These are phyloP conservation scores for Pachliopta kotzebuea DNA, from an alignment of 2,888 invertebrate species.

Conservation along the genomic window DNA sequence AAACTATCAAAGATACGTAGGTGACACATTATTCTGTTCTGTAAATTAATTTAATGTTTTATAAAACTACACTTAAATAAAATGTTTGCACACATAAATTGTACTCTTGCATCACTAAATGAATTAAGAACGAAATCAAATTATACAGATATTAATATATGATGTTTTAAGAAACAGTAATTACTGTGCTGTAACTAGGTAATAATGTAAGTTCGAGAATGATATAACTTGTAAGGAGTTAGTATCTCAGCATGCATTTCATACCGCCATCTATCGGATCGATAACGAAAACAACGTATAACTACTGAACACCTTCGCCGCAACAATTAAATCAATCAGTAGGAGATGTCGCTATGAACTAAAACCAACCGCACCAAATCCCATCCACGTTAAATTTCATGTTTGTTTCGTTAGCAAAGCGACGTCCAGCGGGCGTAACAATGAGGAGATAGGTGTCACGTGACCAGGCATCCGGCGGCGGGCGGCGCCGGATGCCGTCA, in stretches of 20 bases:
- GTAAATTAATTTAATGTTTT: conserved; percentile 14
- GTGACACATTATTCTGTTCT: not conserved
- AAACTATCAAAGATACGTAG: conserved; percentile 15
- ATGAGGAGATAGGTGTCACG: conserved; percentile 61
- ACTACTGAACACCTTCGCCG: conserved; percentile 26
- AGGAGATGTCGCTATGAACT: conserved; percentile 28
- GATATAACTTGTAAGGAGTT: not conserved
- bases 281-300: conserved; percentile 21
- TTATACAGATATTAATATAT: no score
- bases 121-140: no score
- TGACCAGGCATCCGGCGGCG: conserved; percentile 49
- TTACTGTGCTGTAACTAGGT: no score
- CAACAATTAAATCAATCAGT: conserved; percentile 29
- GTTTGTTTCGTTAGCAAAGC: conserved; percentile 8
- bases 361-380: conserved; percentile 2
- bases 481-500: conserved; percentile 61
- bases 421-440: conserved; percentile 29
- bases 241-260: not conserved
- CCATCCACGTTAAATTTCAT: conserved; percentile 6
- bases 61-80: not conserved
- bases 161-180: no score
- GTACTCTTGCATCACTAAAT: no score
- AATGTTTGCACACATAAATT: no score
- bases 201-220: not conserved
- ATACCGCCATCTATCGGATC: conserved; percentile 28